phyloP scores from a whole-genome alignment of 2,888 invertebrate genomes.

The Drosophila yooni region DNA sequence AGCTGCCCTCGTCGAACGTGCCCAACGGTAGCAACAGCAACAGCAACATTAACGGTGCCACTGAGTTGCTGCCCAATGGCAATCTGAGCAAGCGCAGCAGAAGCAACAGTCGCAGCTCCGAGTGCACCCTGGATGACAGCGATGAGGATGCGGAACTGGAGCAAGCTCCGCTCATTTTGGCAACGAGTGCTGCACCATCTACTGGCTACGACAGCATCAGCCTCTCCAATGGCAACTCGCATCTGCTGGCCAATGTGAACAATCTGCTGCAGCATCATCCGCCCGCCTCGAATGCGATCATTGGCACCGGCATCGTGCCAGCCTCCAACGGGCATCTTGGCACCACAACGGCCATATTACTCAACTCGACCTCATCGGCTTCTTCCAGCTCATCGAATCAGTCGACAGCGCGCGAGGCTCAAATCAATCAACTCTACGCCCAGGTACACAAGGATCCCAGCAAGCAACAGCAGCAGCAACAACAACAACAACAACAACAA shows the following conservation, averaged over 20 bases:
- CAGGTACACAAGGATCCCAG: slow-evolving; percentile 86
- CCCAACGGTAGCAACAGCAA: slow-evolving; percentile 43
- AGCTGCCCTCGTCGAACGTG: slow-evolving; percentile 86
- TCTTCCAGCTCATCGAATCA: slow-evolving; percentile 76
- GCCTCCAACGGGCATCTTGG: slow-evolving; percentile 73
- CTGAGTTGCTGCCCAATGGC: slow-evolving; percentile 63
- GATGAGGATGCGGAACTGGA: slow-evolving; percentile 83
- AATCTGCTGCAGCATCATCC: slow-evolving; percentile 80
- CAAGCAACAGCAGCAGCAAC: slow-evolving; percentile 72
- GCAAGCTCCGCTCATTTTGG: slow-evolving; percentile 55
- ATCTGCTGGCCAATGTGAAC: slow-evolving; percentile 86
- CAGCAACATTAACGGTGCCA: slow-evolving; percentile 30
- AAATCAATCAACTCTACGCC: slow-evolving; percentile 86
- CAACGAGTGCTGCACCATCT: slow-evolving; percentile 14
- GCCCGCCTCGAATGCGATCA: slow-evolving; percentile 55
- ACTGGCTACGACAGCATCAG: slow-evolving; percentile 54
- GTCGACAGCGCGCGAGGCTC: slow-evolving; percentile 82
- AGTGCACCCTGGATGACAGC: slow-evolving; percentile 81
- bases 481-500: slow-evolving; percentile 58
- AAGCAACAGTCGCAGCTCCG: slow-evolving; percentile 85
- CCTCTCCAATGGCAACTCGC: slow-evolving; percentile 86
- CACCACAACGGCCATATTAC: slow-evolving; percentile 82
- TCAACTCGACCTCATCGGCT: slow-evolving; percentile 79
- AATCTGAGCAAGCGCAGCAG: slow-evolving; percentile 85
- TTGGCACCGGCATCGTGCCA: slow-evolving; percentile 32